A percentile compares a stretch with the other conserved stretches of the same genome.
These are phyloP conservation scores for Temnothorax nylanderi DNA, from an alignment of 1,140 invertebrate species.

Conservation along the genomic window DNA sequence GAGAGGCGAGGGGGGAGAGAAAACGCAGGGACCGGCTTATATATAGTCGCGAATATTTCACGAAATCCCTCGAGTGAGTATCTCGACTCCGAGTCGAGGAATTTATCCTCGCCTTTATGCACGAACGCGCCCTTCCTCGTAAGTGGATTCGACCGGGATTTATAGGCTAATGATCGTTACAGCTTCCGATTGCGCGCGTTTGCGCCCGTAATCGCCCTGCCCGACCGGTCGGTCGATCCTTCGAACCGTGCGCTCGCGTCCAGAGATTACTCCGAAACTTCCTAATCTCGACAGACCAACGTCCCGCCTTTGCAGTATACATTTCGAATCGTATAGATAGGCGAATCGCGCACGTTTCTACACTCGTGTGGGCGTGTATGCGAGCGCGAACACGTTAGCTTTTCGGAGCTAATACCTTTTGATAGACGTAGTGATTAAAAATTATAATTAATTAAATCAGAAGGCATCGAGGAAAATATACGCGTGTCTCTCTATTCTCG, in stretches of 20 bases:
- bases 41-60: conserved; percentile 51
- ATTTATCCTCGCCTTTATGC: conserved; percentile 61
- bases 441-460: neutral
- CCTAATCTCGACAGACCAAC: conserved; percentile 40
- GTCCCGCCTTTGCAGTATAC: neutral
- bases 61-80: conserved; percentile 29
- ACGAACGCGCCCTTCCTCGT: conserved; percentile 28
- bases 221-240: conserved; percentile 19
- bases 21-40: conserved; percentile 11
- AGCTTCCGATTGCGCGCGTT: conserved; percentile 54
- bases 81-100: conserved; percentile 39
- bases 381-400: neutral
- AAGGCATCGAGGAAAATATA: neutral
- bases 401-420: neutral
- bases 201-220: conserved; percentile 36
- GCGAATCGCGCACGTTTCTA: neutral
- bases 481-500: neutral
- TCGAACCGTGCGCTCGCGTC: conserved; percentile 10
- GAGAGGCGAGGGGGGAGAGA: neutral
- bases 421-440: too few species aligned
- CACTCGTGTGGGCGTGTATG: too few species aligned
- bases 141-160: conserved; percentile 59
- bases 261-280: conserved; percentile 41
- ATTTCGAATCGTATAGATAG: conserved; percentile 14
- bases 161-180: conserved; percentile 58